Percentiles rank a stretch among this genome's conserved stretches.
phyloP scores from a whole-genome alignment of 2,797 vertebrate genomes.

The Danio kyathit region DNA sequence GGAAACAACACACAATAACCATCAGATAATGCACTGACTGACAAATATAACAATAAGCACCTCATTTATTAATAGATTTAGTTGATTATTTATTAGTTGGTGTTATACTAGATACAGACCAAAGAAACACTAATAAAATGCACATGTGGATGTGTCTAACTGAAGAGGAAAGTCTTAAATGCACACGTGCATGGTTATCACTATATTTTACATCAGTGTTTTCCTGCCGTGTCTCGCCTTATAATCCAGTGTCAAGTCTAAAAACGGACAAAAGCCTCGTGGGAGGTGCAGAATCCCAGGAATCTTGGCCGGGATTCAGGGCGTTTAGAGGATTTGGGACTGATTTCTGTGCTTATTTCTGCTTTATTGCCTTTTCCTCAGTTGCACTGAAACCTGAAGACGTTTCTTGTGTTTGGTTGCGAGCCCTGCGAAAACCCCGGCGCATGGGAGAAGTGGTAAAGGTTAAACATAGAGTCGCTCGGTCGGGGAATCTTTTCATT shows the following conservation, averaged over 20 bases:
- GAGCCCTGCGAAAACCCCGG: not conserved
- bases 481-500: constrained; percentile 20
- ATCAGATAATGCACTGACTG: no score
- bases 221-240: no score
- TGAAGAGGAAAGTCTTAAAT: no score
- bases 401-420: not conserved
- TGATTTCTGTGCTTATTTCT: not conserved
- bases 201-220: no score
- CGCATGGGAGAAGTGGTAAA: constrained; percentile 23
- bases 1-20: no score
- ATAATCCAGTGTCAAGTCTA: constrained; percentile 41
- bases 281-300: constrained; percentile 38
- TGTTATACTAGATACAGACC: no score
- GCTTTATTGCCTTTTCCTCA: constrained; percentile 1
- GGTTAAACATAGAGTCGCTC: constrained; percentile 9
- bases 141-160: no score
- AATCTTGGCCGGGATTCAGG: constrained; percentile 24
- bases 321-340: constrained; percentile 7
- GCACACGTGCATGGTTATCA: no score
- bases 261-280: constrained; percentile 30
- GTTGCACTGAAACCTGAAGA: not conserved
- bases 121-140: no score
- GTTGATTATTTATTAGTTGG: no score
- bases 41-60: no score
- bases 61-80: no score